phyloP scores from a whole-genome alignment of 2,113 vertebrate species.

The Otus sunia region DNA sequence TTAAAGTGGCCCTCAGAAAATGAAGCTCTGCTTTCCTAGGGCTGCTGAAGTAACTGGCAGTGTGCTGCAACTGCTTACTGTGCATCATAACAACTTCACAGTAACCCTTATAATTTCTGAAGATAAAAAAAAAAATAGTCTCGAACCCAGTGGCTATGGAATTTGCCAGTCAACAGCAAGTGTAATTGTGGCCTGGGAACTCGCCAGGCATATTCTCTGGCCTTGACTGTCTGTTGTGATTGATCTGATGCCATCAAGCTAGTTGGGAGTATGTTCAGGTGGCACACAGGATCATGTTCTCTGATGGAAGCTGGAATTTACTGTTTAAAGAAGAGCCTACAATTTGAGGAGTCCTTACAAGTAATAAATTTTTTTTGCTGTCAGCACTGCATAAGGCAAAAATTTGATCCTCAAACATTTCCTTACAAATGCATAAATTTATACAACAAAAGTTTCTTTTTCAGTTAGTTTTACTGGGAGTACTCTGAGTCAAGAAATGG shows the following conservation, averaged over 20 bases:
- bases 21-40: not conserved
- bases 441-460: not conserved
- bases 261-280: not conserved
- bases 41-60: not conserved
- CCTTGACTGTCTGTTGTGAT: not conserved
- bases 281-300: not conserved
- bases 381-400: not conserved
- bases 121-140: not conserved
- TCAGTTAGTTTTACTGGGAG: not conserved
- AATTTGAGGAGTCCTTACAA: not conserved
- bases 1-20: not conserved
- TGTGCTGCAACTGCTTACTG: not conserved
- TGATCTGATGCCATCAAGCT: not conserved
- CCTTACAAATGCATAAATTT: not conserved
- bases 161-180: not conserved
- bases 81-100: not conserved
- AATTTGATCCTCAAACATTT: not conserved
- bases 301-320: constrained; percentile 37
- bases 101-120: not conserved
- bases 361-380: not conserved
- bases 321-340: not conserved
- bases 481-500: not conserved
- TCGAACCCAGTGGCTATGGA: not conserved
- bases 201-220: not conserved
- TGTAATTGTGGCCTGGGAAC: not conserved